phyloP scores from a whole-genome alignment of 2,888 invertebrate species.

The Drosophila parthenogenetica region DNA sequence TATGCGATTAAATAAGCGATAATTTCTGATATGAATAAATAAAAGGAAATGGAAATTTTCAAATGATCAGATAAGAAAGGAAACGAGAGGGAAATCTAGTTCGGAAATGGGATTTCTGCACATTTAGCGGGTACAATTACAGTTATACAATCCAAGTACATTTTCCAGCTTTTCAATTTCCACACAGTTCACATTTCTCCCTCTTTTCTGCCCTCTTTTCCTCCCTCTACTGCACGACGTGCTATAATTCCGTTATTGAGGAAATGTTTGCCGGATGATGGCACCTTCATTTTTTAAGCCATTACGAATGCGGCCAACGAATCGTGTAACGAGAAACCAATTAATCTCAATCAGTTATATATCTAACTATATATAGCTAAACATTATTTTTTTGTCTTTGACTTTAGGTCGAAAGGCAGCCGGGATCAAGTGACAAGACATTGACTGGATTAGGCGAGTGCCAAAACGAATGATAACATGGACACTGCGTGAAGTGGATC shows the following conservation, averaged over 20 bases:
- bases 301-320: constrained; percentile 46
- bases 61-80: constrained; percentile 42
- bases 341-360: constrained; percentile 74
- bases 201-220: not conserved
- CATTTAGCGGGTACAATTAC: constrained; percentile 9
- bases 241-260: constrained; percentile 64
- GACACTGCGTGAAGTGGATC: constrained; percentile 46
- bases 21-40: constrained; percentile 81
- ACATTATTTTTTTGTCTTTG: constrained; percentile 8
- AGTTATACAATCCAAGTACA: not conserved
- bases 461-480: constrained; percentile 29
- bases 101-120: constrained; percentile 3
- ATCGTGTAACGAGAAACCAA: constrained; percentile 70
- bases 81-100: not conserved
- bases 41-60: constrained; percentile 34
- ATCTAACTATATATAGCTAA: not conserved
- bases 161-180: constrained; percentile 24
- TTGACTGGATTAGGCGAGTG: constrained; percentile 72
- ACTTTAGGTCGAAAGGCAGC: constrained; percentile 17
- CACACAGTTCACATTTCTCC: constrained; percentile 27
- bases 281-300: constrained; percentile 37
- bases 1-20: constrained; percentile 78
- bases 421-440: constrained; percentile 76
- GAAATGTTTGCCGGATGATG: constrained; percentile 26
- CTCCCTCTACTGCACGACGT: constrained; percentile 26